Evolutionary conservation across 2,113 vertebrate species (phyloP), one percentile per base, ranked within the genome.

Genomic region (Archocentrus centrarchus): DNA sequence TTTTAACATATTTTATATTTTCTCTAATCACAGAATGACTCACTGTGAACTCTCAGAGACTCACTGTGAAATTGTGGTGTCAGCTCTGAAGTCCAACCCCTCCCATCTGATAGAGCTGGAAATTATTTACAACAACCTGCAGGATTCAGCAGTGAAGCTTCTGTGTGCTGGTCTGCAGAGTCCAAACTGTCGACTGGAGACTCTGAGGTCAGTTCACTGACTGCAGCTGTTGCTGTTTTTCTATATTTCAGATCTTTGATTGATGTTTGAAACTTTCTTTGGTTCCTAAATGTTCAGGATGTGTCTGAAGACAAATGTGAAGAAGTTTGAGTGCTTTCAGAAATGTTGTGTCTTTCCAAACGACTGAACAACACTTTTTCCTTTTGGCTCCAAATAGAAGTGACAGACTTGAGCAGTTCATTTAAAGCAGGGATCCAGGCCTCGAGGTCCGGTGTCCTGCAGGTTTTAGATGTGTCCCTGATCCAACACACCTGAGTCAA

Each of bases 101-200:
- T 82, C 68, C 59, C 59, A 75, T 53, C 64, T 68, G 44, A 68
- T 7, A 27, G 39, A 68, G 22, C 39, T 68, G 64, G 64, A 68
- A 5, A 44, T 68, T 39, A 47, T 39, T 68, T 9, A 47, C 0
- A 68, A 68, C 64, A 47, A 68, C 22, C 64, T 68, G 41, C 27
- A 68, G 64, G 41, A 47, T 47, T 47, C 22, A 47, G 64, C 22
- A 5, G 14, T 68, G 14, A 41, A 41, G 39, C 17, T 20, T 6
- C 50, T 84, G 1, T 10, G 50, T 59, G 53, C 11, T 81, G 27
- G 57, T 32, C 35, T 80, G 50, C 2, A 66, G n/a, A 63, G 60
- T 63, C 77, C 59, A 44, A 39, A 80, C 35, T 80, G 79, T 64
- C 62, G 41, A 37, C 37, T 64, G 62, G 41, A 64, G 62, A 41